Base-by-base conservation (phyloP, 2,113 vertebrate genomes). In the Chionomys nivalis region DNA sequence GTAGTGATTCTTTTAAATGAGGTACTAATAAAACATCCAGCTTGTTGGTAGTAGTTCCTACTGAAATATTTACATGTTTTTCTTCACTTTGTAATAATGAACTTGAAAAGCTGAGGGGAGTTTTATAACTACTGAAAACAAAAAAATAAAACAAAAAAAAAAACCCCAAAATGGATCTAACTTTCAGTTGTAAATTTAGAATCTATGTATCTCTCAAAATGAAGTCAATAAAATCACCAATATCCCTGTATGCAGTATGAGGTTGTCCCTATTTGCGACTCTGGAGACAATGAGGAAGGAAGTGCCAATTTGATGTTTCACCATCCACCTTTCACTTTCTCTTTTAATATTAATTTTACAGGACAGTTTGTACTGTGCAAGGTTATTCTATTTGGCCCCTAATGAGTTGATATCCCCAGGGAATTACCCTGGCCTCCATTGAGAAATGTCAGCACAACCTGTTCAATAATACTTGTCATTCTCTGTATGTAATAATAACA, bases 401-500 rank as follows among this genome's bases (percentile, higher is more conserved):
- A 89, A 66, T 89, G 61, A 89, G 26, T 87, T 92, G 61, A 82
- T 61, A 72, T 42, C 26, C 3, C 0, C n/a, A 28, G 17, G 42
- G 44, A 88, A 70, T 85, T 91, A 33, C 19, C 65, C 5, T 6
- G 2, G 44, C 23, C 36, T 87, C 72, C 7, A n/a, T 1, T 66
- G 47, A 94, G 21, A 19, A 79, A 89, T 91, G 28, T 66, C 14
- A 91, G 68, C 39, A 93, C 19, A 91, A 94, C 65, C 47, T 82
- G 13, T 68, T 93, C 39, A 73, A 1, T 61, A 68, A 65, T 65
- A 26, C 3, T n/a, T 42, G 23, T 75, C 76, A 36, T 33, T 85
- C 28, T 81, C 24, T n/a, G 65, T 87, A n/a, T 78, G 0, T 88
- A 88, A 86, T 16, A 95, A 68, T 87, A 11, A 70, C 75, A 28